These are phyloP conservation scores for Zophobas morio DNA, from an alignment of 1,140 invertebrate genomes.

Conservation along the genomic window DNA sequence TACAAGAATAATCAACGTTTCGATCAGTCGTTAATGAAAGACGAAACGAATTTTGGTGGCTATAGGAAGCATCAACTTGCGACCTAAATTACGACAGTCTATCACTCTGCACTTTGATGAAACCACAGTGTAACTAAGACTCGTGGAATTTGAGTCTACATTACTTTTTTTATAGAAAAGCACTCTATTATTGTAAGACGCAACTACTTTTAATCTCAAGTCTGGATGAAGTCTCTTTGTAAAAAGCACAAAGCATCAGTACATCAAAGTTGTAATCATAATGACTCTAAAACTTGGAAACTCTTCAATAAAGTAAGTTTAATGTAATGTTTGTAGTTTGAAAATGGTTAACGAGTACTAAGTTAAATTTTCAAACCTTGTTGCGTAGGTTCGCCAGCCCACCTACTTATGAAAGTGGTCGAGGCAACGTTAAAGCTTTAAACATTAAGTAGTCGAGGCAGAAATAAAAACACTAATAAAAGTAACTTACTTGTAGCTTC, in stretches of 20 bases:
- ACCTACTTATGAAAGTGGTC: constrained; percentile 9
- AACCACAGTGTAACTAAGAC: no score
- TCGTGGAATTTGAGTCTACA: no score
- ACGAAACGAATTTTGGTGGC: neutral
- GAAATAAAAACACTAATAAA: constrained; percentile 9
- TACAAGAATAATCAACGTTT: neutral
- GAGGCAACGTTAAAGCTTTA: constrained; percentile 4
- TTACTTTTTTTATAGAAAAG: neutral
- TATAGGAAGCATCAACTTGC: neutral
- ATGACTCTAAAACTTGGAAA: no score
- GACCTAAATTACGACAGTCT: neutral
- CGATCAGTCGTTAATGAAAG: neutral
- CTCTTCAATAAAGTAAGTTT: no score
- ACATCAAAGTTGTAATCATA: no score
- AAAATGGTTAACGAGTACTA: neutral
- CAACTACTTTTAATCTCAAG: constrained; percentile 25
- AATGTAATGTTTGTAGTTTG: neutral
- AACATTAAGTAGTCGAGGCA: neutral
- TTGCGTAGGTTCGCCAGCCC: neutral
- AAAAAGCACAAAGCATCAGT: neutral
- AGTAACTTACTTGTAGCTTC: constrained; percentile 34
- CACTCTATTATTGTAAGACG: constrained; percentile 1
- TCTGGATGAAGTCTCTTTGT: neutral
- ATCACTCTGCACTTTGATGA: no score
- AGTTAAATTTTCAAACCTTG: constrained; percentile 10